Conservation (phyloP, 2,113 vertebrate species). For the Rhagologus leucostigma region DNA sequence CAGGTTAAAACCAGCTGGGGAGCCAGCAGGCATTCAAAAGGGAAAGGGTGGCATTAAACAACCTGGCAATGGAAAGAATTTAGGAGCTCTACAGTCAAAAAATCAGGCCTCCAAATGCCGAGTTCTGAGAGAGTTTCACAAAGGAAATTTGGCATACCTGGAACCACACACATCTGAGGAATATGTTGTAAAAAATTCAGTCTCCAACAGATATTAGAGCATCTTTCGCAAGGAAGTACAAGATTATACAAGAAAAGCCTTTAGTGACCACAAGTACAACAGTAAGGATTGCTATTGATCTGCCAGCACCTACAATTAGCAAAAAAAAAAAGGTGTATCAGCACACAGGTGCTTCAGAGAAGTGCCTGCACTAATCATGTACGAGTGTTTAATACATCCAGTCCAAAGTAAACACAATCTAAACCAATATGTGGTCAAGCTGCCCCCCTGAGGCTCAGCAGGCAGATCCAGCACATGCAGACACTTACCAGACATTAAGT, state of each 20-base stretch:
- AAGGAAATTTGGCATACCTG: neutral
- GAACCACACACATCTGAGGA: neutral
- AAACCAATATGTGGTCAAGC: neutral
- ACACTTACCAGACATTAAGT: neutral
- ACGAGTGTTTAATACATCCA: neutral
- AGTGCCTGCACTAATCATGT: neutral
- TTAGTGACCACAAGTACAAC: neutral
- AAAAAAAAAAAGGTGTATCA: neutral
- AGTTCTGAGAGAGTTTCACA: neutral
- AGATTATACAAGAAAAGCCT: neutral
- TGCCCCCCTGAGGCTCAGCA: neutral
- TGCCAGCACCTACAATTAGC: neutral
- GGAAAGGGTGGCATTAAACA: neutral
- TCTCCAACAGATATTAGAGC: neutral
- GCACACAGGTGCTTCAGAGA: neutral
- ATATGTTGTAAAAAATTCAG: neutral
- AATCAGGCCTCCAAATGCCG: neutral
- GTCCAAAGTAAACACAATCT: neutral
- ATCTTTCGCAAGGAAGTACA: neutral
- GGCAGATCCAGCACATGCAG: neutral
- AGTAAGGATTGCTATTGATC: neutral
- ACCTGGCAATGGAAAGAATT: neutral
- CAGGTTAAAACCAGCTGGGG: neutral
- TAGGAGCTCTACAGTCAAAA: neutral
- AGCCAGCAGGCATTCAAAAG: neutral